Evolutionary conservation across 1,140 invertebrate species (phyloP), one percentile per base, ranked within the genome.

Genomic region (Lasioglossum albipes): DNA sequence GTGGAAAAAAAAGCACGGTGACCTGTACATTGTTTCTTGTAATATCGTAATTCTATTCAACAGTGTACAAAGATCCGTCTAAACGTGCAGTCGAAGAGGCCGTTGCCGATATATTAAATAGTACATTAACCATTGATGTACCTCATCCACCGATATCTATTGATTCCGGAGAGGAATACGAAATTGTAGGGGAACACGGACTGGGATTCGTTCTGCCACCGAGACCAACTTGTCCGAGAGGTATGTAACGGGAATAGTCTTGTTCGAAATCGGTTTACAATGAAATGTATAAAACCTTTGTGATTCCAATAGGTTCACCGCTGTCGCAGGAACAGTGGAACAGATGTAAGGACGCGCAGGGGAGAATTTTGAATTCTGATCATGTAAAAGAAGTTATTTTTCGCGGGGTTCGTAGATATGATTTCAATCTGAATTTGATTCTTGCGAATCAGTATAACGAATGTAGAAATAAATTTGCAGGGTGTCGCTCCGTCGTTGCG

Each of bases 321-420:
- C 90, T 99, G n/a, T 95, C 94, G 4, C 91, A 94, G 70, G 95
- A 96, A 74, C 96, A 98, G 88, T 99, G 98, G 97, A 92, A 95
- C 20, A 95, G 94, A 84, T 95, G 96, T 86, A 95, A 97, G 89
- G 96, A 98, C 90, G 89, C 94, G 42, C 96, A 97, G 71, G 98
- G 98, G 7, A 94, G 95, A 89, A 94, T 99, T 3, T 93, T 93
- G 86, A 95, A 97, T 90, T 94, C 95, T 2, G 94, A 95, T 18
- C 93, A 94, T 7, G 93, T 97, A 0, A 97, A 96, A 91, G 95
- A 96, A 88, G 94, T 97, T n/a, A 97, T 99, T 84, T 99, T 98
- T 92, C 95, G 95, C 94, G 98, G 98, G 88, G 98, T 98, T 92
- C 94, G 95, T 94, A 84, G 27, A 68, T n/a, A 71, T 57, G 41